Conservation (phyloP, 64 coral and sea anemone genomes). For the Stylophora pistillata region DNA sequence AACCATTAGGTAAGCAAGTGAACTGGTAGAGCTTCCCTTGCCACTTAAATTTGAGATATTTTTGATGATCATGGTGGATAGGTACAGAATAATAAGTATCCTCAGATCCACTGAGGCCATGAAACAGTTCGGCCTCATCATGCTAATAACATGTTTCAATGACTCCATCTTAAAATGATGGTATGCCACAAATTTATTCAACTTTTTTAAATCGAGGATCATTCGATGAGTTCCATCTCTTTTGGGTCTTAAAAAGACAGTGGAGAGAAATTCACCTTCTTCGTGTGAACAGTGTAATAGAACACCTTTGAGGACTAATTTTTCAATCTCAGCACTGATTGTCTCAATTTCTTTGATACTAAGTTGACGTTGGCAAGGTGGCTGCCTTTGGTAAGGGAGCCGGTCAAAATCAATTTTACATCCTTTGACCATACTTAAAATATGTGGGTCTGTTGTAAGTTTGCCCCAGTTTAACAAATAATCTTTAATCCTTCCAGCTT, state of each 20-base stretch:
- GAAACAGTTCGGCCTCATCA: slow-evolving; percentile 16
- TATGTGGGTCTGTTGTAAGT: slow-evolving; percentile 22
- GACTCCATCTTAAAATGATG: slow-evolving; percentile 56
- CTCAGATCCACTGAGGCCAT: slow-evolving; percentile 2
- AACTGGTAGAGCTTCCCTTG: background rate
- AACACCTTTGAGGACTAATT: slow-evolving; percentile 28
- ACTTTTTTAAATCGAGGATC: slow-evolving; percentile 16
- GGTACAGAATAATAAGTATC: slow-evolving; percentile 25
- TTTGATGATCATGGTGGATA: slow-evolving; percentile 15
- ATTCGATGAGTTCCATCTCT: slow-evolving; percentile 7
- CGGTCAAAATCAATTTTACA: slow-evolving; percentile 23
- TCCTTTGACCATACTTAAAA: slow-evolving; percentile 20
- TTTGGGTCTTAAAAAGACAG: slow-evolving; percentile 33
- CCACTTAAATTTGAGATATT: slow-evolving; percentile 7
- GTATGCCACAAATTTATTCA: slow-evolving; percentile 24
- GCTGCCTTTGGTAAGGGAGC: background rate
- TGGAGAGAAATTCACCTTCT: slow-evolving; percentile 3
- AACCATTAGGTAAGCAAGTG: slow-evolving; percentile 25
- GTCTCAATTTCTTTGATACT: background rate
- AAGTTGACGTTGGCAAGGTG: slow-evolving; percentile 11
- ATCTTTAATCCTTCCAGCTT: slow-evolving; percentile 23
- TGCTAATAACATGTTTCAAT: slow-evolving; percentile 21
- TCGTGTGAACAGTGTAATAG: slow-evolving; percentile 6
- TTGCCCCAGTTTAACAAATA: slow-evolving; percentile 15
- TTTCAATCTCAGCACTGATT: background rate